phyloP scores from a whole-genome alignment of 2,113 vertebrate genomes.

The crab-eating macaque (Macaca fascicularis) region DNA sequence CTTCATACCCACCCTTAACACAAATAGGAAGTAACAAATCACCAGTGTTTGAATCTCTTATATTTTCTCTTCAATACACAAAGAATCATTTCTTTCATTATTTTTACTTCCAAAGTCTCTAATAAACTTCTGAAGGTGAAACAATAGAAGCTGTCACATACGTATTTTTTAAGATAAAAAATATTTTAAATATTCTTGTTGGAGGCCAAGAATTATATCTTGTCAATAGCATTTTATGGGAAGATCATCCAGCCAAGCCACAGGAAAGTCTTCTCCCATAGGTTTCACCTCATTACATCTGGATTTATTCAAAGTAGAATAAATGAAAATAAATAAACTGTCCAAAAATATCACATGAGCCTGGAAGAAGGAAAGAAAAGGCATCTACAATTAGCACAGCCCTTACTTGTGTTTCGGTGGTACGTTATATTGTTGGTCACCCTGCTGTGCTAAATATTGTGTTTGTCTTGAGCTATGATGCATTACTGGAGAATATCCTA shows the following conservation, averaged over 20 bases:
- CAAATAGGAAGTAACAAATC: background rate
- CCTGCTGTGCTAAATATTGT: conserved; percentile 28
- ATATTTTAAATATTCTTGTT: conserved; percentile 49
- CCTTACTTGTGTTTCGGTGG: conserved; percentile 13
- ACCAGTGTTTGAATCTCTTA: background rate
- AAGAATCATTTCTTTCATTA: conserved; percentile 31
- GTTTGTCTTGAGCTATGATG: conserved; percentile 2
- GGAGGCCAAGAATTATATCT: conserved; percentile 55
- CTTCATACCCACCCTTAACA: background rate
- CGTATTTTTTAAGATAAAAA: conserved; percentile 42
- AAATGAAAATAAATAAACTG: conserved; percentile 46
- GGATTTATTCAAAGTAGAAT: conserved; percentile 58
- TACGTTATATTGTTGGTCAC: background rate
- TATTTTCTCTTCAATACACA: background rate
- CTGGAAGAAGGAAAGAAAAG: conserved; percentile 55
- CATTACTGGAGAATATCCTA: background rate
- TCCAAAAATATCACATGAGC: conserved; percentile 44
- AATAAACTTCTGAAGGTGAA: conserved; percentile 11
- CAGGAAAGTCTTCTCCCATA: conserved; percentile 32
- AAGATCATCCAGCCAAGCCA: conserved; percentile 41
- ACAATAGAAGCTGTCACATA: conserved; percentile 5
- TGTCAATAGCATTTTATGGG: conserved; percentile 45
- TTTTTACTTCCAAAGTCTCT: conserved; percentile 16
- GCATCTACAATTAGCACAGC: conserved; percentile 27
- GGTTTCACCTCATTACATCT: conserved; percentile 57